Evolutionary conservation across 2,888 invertebrate species (phyloP).

Genomic region (Phlogophora meticulosa): DNA sequence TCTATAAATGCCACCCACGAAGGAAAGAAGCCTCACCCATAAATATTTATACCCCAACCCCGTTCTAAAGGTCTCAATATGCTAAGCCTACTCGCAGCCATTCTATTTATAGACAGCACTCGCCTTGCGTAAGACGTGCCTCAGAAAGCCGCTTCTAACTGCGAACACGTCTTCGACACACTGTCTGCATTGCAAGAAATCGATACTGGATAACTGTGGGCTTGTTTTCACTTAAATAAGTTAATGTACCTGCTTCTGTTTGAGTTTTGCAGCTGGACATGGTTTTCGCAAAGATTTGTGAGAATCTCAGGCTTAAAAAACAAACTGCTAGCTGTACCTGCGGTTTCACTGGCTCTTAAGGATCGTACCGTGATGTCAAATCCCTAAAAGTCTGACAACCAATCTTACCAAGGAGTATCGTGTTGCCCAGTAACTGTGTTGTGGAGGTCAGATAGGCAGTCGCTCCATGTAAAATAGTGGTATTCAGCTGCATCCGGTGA

Average conservation of each 20-base stretch:
- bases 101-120: conserved; percentile 57
- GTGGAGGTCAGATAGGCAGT: too few species aligned
- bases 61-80: conserved; percentile 52
- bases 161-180: conserved; percentile 60
- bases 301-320: not conserved
- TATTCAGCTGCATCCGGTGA: too few species aligned
- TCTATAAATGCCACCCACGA: conserved; percentile 15
- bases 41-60: conserved; percentile 41
- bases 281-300: not conserved
- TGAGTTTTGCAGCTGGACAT: not conserved
- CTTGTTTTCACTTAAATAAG: conserved; percentile 46
- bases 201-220: conserved; percentile 43
- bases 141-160: conserved; percentile 61
- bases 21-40: conserved; percentile 31
- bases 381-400: too few species aligned
- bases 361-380: too few species aligned
- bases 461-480: too few species aligned
- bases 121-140: conserved; percentile 58
- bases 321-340: too few species aligned
- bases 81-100: conserved; percentile 23
- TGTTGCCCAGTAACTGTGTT: too few species aligned
- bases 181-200: conserved; percentile 61
- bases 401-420: too few species aligned
- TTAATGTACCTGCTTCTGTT: not conserved
- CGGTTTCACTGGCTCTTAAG: too few species aligned